Base-by-base conservation (phyloP, 2,888 invertebrate genomes). In the Pyrocoelia pectoralis region DNA sequence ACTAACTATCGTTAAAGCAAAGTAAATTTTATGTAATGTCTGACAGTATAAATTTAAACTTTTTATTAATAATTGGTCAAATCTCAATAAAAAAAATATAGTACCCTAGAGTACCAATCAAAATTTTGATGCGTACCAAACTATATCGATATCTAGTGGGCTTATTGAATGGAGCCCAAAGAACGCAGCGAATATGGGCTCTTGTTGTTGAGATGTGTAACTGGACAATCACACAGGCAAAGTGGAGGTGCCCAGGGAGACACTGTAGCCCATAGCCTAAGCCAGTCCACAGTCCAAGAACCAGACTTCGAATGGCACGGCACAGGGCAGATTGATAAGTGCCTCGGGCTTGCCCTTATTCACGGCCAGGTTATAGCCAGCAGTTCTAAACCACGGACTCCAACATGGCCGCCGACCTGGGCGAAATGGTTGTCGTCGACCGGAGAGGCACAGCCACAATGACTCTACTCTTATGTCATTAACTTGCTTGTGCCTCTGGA, bases 401-500 rank as follows among this genome's bases (percentile, higher is more conserved):
- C 74, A 77, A 76, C 76, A 73, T 74, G 76, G 76, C 77, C 76
- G 76, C 77, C 76, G 72, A 69, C 71, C 68, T 64, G 73, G 72
- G 73, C 63, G 66, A 62, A 58, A 66, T 58, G 62, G 62, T 54
- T 54, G 68, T 60, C 67, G 71, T 56, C 69, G 70, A 58, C 59
- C 62, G 68, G 71, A 80, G 80, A 79, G 79, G 79, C 80, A 80
- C 80, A 80, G 78, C 79, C 78, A 77, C 76, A 80, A 80, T 79
- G 79, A 79, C 79, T 78, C 75, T 71, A 78, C 75, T 71, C 71
- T 70, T 72, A 71, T 73, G 74, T 74, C 78, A 77, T 78, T 77
- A 79, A 77, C 77, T 73, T 78, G 80, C 80, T 80, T 78, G 81
- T 80, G 81, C 81, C 81, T 81, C 81, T 81, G 81, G 79, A 81